Evolutionary conservation across 2,888 invertebrate species (phyloP), one percentile per base, ranked within the genome.

Genomic region (Amblyteles armatorius): DNA sequence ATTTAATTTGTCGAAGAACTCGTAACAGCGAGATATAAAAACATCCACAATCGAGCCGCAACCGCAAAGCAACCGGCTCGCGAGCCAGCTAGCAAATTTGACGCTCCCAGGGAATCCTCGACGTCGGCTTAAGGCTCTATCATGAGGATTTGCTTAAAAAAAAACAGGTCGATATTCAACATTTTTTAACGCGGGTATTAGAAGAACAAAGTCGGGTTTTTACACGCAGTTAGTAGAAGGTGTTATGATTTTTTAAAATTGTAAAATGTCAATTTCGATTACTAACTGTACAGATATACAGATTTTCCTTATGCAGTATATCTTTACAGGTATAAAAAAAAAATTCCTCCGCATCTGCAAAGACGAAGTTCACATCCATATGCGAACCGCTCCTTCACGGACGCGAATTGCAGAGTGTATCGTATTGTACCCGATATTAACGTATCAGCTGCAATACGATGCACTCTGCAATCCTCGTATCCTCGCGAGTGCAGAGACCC

Each of bases 401-500:
- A 33, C 11, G 7, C 4, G 6, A 1, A 13, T 11, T 22, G 55
- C 19, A 22, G 60, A 36, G 19, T 22, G 36, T 16, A 52, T 50
- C 36, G 65, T 36, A 76, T 52, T 76, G 76, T 65, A 33, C n/a
- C 33, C 50, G 16, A 48, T 48, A 48, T 48, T 16, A 48, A 48
- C 3, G 44, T 16, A 48, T 48, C 44, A 50, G 33, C 19, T 19
- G 52, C 76, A 52, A 76, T 76, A 36, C 52, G 36, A 65, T 65
- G 33, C 50, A 36, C 36, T 36, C 63, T 16, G 22, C 22, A 57
- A 22, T 26, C 16, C 16, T 16, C 16, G 13, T 63, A 29, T 63
- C n/a, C 63, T 63, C 33, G 63, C 6, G 29, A 63, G 63, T 63
- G 29, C 63, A 63, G 63, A 63, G 63, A 63, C 63, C 63, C 63